phyloP scores from a whole-genome alignment of 2,797 vertebrate genomes.

The Erithacus rubecula region DNA sequence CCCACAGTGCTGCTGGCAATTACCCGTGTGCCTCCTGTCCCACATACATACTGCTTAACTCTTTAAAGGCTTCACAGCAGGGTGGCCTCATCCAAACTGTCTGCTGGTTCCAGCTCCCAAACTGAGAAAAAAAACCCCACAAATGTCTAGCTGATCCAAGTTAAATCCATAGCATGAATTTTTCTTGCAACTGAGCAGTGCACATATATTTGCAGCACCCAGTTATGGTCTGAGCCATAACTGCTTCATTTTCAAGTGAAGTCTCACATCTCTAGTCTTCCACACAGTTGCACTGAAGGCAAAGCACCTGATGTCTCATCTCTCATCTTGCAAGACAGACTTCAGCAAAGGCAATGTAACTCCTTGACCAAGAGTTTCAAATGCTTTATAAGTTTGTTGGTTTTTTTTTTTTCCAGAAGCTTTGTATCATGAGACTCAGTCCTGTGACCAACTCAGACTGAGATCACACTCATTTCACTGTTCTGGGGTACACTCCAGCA shows the following conservation, averaged over 20 bases:
- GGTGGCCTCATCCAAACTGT: background rate
- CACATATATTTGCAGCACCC: background rate
- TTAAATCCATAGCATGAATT: background rate
- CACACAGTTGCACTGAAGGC: background rate
- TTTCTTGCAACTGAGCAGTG: background rate
- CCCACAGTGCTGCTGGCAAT: background rate
- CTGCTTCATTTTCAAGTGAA: background rate
- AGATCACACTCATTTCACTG: background rate
- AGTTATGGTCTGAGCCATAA: background rate
- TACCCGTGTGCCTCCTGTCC: background rate
- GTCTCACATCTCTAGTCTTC: background rate
- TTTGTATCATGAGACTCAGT: fast-evolving
- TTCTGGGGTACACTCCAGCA: background rate
- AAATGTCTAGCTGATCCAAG: background rate
- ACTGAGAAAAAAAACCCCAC: background rate
- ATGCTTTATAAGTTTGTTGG: background rate
- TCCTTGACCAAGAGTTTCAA: background rate
- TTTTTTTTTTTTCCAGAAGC: background rate
- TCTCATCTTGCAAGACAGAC: background rate
- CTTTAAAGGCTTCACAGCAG: background rate
- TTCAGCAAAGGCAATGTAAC: background rate
- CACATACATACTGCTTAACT: background rate
- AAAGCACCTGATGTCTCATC: background rate
- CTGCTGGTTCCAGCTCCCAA: background rate
- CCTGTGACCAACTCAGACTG: background rate